These are phyloP conservation scores for Myotis daubentonii DNA, from an alignment of 2,797 vertebrate genomes.

Conservation along the genomic window DNA sequence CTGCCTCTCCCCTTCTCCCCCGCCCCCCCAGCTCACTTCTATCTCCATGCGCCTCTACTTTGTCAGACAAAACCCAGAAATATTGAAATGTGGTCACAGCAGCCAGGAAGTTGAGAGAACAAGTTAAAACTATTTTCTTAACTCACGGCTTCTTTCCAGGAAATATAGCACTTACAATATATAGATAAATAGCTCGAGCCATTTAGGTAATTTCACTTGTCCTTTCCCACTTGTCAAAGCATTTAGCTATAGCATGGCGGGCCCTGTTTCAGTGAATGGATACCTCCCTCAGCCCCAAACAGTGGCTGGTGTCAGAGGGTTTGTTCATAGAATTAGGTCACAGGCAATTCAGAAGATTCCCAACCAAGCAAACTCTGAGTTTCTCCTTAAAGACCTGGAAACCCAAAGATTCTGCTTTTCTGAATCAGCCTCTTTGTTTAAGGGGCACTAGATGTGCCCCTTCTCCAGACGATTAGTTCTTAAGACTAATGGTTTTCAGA, in stretches of 20 bases:
- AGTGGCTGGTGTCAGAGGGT: conserved; percentile 19
- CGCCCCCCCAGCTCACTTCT: no score
- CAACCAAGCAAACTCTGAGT: conserved; percentile 18
- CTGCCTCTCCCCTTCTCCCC: neutral
- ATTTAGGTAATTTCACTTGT: conserved; percentile 65
- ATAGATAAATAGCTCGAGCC: conserved; percentile 65
- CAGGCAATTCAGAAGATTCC: conserved; percentile 57
- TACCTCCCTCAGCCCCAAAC: conserved; percentile 13
- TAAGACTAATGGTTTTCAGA: neutral
- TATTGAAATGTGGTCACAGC: conserved; percentile 70
- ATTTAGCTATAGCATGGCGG: neutral
- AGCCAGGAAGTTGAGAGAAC: conserved; percentile 72
- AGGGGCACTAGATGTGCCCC: neutral
- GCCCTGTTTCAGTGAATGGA: conserved; percentile 24
- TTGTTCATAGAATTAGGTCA: conserved; percentile 48
- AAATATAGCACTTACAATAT: conserved; percentile 67
- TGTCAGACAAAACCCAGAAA: conserved; percentile 69
- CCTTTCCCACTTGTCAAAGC: conserved; percentile 67
- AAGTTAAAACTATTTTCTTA: conserved; percentile 74
- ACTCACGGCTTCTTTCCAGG: conserved; percentile 71
- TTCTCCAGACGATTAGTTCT: neutral
- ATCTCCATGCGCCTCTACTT: neutral
- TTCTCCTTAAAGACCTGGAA: conserved; percentile 41
- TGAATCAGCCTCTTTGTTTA: neutral
- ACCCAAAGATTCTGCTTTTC: neutral